Evolutionary conservation across 53 echinoderm and acorn worm species (phyloP), one percentile per base, ranked within the genome.

Genomic region (Arbacia lixula): DNA sequence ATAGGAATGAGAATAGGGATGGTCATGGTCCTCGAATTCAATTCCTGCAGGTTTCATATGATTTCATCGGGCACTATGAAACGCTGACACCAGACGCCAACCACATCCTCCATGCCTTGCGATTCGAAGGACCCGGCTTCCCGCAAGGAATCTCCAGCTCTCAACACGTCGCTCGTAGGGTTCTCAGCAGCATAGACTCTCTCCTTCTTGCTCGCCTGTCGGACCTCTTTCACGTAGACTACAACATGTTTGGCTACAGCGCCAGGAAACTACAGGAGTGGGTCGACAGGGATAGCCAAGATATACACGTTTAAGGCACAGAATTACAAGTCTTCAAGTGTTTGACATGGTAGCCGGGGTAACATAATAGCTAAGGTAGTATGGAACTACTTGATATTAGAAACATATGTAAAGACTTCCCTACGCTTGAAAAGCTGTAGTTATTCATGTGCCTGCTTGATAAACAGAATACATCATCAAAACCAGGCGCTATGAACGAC

Each of bases 41-140:
- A 26, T 58, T 58, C 51, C 4, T 62, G 6, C 38, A 81, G 82
- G 64, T 81, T 1, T 16, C 17, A 0, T 81, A 81, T 33, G 64
- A 81, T 31, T 81, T 30, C 50, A 81, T 81, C 49, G 82, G 82
- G n/a, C 63, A 63, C 50, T 81, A 81, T 30, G 82, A 81, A 33
- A 81, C 82, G 30, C 19, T 81, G 5, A 10, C 5, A 1, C 28
- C 1, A 40, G 82, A 81, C 49, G 82, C 82, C 26, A 14, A 49
- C 9, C 6, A 28, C 2, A 81, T 81, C 64, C 16, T 63, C 43
- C 41, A 21, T 3, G 82, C 19, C 20, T 64, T 81, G 0, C 17
- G 22, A 12, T 46, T 63, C 2, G 63, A 34, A 3, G 56, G 12
- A 1, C 43, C 43, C 31, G 41, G 41, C 10, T 81, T 81, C 41